phyloP scores from a whole-genome alignment of 2,888 invertebrate species.

The Caenorhabditis plicata region DNA sequence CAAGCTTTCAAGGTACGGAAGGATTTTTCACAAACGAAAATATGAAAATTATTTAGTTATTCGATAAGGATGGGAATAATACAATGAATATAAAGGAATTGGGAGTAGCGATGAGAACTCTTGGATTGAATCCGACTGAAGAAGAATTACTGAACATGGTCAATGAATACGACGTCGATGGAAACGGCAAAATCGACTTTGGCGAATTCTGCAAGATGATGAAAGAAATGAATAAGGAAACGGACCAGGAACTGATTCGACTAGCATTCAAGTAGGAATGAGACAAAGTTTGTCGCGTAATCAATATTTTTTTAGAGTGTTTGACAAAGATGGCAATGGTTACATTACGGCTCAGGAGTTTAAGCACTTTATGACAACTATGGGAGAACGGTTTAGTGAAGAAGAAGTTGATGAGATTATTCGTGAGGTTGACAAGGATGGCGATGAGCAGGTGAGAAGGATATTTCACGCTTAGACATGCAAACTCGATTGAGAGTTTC shows the following conservation, averaged over 20 bases:
- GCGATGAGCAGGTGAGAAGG: slow-evolving; percentile 60
- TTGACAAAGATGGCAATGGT: slow-evolving; percentile 66
- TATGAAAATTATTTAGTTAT: slow-evolving; percentile 46
- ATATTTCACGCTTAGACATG: not conserved
- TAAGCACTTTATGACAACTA: slow-evolving; percentile 65
- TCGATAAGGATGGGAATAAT: slow-evolving; percentile 66
- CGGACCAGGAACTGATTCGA: slow-evolving; percentile 65
- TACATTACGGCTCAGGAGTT: slow-evolving; percentile 66
- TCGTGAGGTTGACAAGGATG: slow-evolving; percentile 64
- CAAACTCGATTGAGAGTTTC: not conserved
- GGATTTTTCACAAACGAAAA: not conserved
- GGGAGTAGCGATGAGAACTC: slow-evolving; percentile 65
- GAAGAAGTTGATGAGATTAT: slow-evolving; percentile 66
- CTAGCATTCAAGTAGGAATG: slow-evolving; percentile 62
- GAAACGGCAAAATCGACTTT: slow-evolving; percentile 66
- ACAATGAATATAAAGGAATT: slow-evolving; percentile 66
- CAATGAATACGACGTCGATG: slow-evolving; percentile 65
- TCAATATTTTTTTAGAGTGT: slow-evolving; percentile 48
- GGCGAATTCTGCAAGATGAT: slow-evolving; percentile 66
- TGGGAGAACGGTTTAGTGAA: slow-evolving; percentile 63
- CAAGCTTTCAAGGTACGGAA: slow-evolving; percentile 63
- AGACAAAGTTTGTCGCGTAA: not conserved
- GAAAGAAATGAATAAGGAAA: slow-evolving; percentile 66
- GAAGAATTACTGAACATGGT: slow-evolving; percentile 38
- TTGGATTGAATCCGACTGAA: slow-evolving; percentile 66